These are phyloP conservation scores for Acrocyrtus sp. DNA, from an alignment of 2,888 invertebrate species.

Conservation along the genomic window DNA sequence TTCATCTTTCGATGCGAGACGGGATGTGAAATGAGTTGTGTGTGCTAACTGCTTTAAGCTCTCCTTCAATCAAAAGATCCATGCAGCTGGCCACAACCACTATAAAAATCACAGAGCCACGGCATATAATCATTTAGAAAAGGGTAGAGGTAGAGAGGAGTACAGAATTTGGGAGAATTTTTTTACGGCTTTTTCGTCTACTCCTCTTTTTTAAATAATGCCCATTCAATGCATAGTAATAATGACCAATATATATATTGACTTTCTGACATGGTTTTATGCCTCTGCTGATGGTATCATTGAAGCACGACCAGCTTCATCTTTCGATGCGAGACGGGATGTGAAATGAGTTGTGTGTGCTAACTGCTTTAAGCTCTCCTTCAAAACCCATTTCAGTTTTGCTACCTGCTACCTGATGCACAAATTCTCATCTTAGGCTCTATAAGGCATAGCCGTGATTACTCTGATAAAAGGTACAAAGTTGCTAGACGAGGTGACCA, in stretches of 20 bases:
- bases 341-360: background rate
- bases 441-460: no score
- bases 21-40: background rate
- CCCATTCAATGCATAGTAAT: background rate
- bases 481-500: slow-evolving; percentile 19
- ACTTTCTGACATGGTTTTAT: background rate
- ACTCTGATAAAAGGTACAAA: no score
- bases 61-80: no score
- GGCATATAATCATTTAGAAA: no score
- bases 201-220: background rate
- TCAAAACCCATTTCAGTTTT: background rate
- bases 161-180: background rate
- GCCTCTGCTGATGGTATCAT: background rate
- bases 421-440: background rate
- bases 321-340: background rate
- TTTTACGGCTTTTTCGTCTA: background rate
- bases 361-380: no score
- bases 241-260: no score
- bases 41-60: no score
- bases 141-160: background rate
- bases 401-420: background rate
- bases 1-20: background rate
- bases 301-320: background rate
- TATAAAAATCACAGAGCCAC: no score
- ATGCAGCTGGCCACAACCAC: no score